A percentile compares a stretch with the other conserved stretches of the same genome.
These are phyloP conservation scores for Coracias cyanogaster DNA, from an alignment of 2,797 vertebrate genomes.

Conservation along the genomic window DNA sequence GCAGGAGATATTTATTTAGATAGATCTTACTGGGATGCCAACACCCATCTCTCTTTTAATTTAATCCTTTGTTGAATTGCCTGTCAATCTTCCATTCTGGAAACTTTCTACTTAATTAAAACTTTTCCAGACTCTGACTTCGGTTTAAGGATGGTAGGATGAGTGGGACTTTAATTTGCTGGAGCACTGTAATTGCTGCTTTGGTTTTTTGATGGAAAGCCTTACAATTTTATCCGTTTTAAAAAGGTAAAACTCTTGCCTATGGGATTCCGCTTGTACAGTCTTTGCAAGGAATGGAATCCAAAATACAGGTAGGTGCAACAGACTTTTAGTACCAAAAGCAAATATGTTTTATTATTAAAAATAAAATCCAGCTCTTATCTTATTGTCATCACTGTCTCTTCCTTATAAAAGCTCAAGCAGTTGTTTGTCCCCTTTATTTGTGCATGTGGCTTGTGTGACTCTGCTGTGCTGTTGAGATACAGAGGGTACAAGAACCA, in stretches of 20 bases:
- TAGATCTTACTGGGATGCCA: background rate
- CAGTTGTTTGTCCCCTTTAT: background rate
- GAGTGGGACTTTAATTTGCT: background rate
- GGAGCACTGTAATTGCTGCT: background rate
- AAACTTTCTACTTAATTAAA: background rate
- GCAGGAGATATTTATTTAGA: background rate
- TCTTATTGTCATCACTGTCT: background rate
- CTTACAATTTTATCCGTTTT: background rate
- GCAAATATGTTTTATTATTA: background rate
- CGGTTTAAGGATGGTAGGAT: background rate
- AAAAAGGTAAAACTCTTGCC: conserved; percentile 93
- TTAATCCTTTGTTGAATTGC: background rate
- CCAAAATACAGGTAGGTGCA: conserved; percentile 86
- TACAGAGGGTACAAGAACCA: background rate
- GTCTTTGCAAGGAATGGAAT: conserved; percentile 85
- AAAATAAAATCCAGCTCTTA: background rate
- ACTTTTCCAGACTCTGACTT: background rate
- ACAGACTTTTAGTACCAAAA: background rate
- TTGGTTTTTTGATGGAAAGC: background rate
- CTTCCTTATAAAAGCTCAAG: background rate
- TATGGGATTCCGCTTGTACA: conserved; percentile 93
- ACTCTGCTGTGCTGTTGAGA: background rate
- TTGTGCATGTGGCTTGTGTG: background rate
- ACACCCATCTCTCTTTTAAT: background rate
- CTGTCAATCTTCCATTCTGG: background rate